Conservation (phyloP, 2,113 vertebrate species). For the Poeciliopsis prolifica region DNA sequence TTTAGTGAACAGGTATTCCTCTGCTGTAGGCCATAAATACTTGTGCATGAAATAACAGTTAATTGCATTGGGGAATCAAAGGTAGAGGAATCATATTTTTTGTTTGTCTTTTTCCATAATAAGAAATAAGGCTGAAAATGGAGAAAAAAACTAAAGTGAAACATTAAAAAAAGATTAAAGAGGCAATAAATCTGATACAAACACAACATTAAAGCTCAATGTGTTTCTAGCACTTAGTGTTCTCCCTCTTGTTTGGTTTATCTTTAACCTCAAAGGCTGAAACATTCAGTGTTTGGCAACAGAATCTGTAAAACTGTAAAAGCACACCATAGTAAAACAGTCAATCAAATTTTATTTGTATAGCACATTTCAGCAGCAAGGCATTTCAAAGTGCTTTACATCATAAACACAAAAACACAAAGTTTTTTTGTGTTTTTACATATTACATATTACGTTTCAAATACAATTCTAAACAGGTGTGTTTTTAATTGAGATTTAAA, state of each 20-base stretch:
- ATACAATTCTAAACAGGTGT: no score
- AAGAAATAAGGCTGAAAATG: background rate
- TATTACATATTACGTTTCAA: no score
- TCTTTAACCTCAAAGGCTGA: background rate
- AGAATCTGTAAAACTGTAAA: background rate
- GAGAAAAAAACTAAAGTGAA: background rate
- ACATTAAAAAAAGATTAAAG: background rate
- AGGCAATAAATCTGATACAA: background rate
- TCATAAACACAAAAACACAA: no score
- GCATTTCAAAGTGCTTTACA: no score
- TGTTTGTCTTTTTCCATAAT: background rate
- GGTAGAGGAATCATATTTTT: background rate
- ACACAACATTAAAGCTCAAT: background rate
- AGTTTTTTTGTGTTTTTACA: no score
- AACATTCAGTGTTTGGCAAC: background rate
- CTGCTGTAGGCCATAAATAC: slow-evolving; percentile 9
- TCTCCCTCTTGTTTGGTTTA: background rate
- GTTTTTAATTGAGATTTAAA: no score
- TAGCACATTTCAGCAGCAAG: no score
- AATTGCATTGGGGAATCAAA: background rate
- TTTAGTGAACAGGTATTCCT: slow-evolving; percentile 14
- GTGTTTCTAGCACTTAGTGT: background rate
- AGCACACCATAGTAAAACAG: no score
- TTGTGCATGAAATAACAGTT: slow-evolving; percentile 2
- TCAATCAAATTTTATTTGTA: no score